Base-by-base conservation (phyloP, 2,113 vertebrate genomes). In the Sapayoa aenigma region DNA sequence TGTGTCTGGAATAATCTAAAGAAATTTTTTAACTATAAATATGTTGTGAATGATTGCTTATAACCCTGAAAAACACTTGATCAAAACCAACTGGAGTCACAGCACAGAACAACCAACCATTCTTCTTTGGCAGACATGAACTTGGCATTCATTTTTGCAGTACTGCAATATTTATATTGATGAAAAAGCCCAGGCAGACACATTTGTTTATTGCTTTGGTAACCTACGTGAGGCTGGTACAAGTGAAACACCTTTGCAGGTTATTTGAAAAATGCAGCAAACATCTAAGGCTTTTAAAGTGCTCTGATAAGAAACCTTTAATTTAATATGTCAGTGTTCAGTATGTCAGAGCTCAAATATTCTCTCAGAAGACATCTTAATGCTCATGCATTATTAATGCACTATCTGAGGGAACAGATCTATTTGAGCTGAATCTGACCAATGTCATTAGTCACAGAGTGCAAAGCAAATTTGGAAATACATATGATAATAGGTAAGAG, bases 271-370 rank as follows among this genome's bases (percentile, higher is more conserved):
- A 94, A 91, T 50, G 60, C 73, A 93, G 55, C 53, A 72, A 59
- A 46, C n/a, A 93, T 37, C 76, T 47, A 41, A 88, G 42, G 69
- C 58, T 94, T 98, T 97, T 96, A 87, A 96, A 96, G 89, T 75
- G 75, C 90, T 91, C 80, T 58, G 77, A 91, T 96, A 94, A 96
- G 89, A 97, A 94, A 93, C 93, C 91, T 97, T 98, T 97, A 95
- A 97, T 96, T 97, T 97, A 97, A 94, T 96, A 90, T 76, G 93
- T 95, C 95, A 94, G 93, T 96, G 93, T 93, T 98, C 96, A 44
- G 84, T 97, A 97, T 90, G 93, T 97, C 96, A 97, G 73, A 97
- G 95, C 94, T 98, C 97, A 98, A 97, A 97, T 93, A 96, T 95
- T 97, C 97, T 96, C 89, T 93, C 82, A 94, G 95, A 97, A 96